Evolutionary conservation across 1,140 invertebrate genomes (phyloP).

Genomic region (Ceratoteleas bidentatus): DNA sequence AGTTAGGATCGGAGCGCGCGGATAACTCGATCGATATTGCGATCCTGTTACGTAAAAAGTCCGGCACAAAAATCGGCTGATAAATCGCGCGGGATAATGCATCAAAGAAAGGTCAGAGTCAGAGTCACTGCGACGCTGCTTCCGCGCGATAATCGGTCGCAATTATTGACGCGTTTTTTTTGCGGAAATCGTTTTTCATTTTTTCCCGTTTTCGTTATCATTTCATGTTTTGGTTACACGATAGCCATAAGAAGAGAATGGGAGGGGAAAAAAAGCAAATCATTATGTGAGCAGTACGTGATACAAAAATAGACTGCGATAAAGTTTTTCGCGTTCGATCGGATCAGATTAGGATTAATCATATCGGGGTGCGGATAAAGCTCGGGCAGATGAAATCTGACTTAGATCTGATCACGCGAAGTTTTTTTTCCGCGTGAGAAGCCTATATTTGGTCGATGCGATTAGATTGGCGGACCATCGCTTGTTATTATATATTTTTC

Average conservation of each 20-base stretch:
- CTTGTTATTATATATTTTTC: slow-evolving; percentile 1
- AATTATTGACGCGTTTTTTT: background rate
- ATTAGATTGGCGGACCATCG: slow-evolving; percentile 3
- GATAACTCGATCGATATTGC: slow-evolving; percentile 30
- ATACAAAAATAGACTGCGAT: slow-evolving; percentile 9
- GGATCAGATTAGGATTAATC: slow-evolving; percentile 8
- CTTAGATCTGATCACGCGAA: background rate
- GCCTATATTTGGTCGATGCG: background rate
- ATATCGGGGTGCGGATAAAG: slow-evolving; percentile 7
- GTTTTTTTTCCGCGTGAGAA: slow-evolving; percentile 1
- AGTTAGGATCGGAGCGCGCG: slow-evolving; percentile 49
- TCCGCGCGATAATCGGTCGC: slow-evolving; percentile 19
- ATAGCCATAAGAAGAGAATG: background rate
- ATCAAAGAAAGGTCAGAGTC: slow-evolving; percentile 21
- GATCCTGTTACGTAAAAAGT: slow-evolving; percentile 23
- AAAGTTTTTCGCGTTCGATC: slow-evolving; percentile 4
- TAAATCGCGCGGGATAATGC: slow-evolving; percentile 1
- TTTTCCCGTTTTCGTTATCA: too few species aligned
- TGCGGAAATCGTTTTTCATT: too few species aligned
- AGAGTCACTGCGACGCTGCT: slow-evolving; percentile 17
- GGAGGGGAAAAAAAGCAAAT: background rate
- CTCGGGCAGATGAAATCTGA: slow-evolving; percentile 3
- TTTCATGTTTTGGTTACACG: too few species aligned
- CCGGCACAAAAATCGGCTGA: background rate
- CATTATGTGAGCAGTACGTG: slow-evolving; percentile 4